Base-by-base conservation (phyloP, 1,140 invertebrate species). In the Drosophila prosaltans region DNA sequence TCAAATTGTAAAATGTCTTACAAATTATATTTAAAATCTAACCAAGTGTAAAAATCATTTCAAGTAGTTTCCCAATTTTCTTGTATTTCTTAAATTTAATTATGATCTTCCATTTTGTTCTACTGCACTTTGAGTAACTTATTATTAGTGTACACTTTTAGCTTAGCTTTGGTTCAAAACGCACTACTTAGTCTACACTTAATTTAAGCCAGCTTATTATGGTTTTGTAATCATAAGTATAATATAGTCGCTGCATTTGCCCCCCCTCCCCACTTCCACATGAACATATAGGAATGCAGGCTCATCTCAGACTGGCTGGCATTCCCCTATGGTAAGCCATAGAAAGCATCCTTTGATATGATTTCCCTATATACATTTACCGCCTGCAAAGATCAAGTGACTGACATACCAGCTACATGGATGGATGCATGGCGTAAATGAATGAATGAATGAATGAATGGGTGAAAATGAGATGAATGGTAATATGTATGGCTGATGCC, bases 291-390 rank as follows among this genome's bases (percentile, higher is more conserved):
- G 51, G 4, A 39, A 39, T 58, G 32, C 32, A 26, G 24, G 9
- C 51, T 28, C 24, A 26, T 30, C 26, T 30, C 28, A 48, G 45
- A 16, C 16, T 21, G 21, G 45, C 51, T 57, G 54, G 9, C 54
- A 40, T 59, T 59, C 32, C 57, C 57, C 7, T 10, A 26, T 59
- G 57, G 16, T 10, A 58, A 39, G 32, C 21, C 57, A 58, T 39
- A 21, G 55, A 58, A 58, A 36, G 21, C 21, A 59, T 59, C 21
- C 57, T 59, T 59, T 32, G 32, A 24, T 24, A 59, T 40, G 57
- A 59, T 59, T 59, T 59, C 57, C 57, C 57, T 32, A 26, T 32
- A 59, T 59, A 10, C 57, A 8, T 30, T 39, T 58, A 11, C 11
- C 57, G 32, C 21, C n/a, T 39, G 21, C 57, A n/a, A 59, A 59